Evolutionary conservation across 2,113 vertebrate genomes (phyloP), one percentile per base, ranked within the genome.

Genomic region (Lethenteron reissneri): DNA sequence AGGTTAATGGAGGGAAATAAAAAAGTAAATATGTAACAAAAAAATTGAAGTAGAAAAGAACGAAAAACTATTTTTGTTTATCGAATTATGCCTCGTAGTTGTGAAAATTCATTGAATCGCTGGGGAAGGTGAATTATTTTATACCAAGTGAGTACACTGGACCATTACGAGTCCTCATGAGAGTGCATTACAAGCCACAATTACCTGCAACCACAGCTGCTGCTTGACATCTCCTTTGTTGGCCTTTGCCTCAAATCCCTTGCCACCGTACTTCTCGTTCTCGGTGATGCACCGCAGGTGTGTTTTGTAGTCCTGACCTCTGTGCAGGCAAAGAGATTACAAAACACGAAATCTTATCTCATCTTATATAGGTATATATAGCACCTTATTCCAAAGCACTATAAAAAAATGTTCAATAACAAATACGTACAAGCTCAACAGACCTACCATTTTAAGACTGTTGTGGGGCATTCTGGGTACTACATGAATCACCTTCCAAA

Each of bases 261-360:
- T 95, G 14, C 92, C 94, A 12, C 94, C 92, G 0, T 96, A 97
- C 73, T 97, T 99, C 81, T 99, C 86, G 71, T 92, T 85, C 76
- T 99, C 92, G 11, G 83, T 91, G 69, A 99, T 75, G 0, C 91
- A 99, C 70, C 81, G 90, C 60, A 81, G 71, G 0, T 99, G 94
- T 58, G 76, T 79, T 76, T 85, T 92, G 74, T 99, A 99, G 76
- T 91, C 86, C 0, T 90, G 80, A 0, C 87, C 91, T 84, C 92
- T 99, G 74, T 0, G 71, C 11, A 56, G 71, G 58, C 2, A 9
- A 77, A 64, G 57, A 73, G 17, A 70, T 12, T 10, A 57, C 13
- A 56, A 19, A 57, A 69, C 25, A 15, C 57, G 12, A 72, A 69
- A 68, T 72, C 13, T 6, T 11, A 72, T 13, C 57, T 68, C 10